These are phyloP conservation scores for Melospiza georgiana DNA, from an alignment of 2,113 vertebrate species.

Conservation along the genomic window DNA sequence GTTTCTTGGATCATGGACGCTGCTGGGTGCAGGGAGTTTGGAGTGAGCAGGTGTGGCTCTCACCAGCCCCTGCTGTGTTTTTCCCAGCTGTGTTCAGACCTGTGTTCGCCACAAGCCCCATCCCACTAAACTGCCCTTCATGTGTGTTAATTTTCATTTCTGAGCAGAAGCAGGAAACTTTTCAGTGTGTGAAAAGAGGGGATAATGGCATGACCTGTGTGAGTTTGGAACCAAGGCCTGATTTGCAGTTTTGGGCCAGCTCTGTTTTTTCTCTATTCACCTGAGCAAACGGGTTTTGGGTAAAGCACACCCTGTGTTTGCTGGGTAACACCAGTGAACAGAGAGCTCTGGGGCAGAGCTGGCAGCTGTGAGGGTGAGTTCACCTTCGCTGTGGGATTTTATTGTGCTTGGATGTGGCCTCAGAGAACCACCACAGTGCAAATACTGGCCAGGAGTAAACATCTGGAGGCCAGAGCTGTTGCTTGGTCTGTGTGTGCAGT, in stretches of 20 bases:
- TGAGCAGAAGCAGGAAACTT: background rate
- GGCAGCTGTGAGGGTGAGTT: background rate
- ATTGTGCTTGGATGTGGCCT: background rate
- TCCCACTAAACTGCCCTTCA: background rate
- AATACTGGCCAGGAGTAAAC: background rate
- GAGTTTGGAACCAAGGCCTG: background rate
- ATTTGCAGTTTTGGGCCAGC: background rate
- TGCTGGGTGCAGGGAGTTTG: fast-evolving
- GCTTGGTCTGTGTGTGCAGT: background rate
- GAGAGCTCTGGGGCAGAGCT: background rate
- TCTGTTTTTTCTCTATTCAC: background rate
- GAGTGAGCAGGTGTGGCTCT: fast-evolving
- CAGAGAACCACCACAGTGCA: conserved; percentile 3
- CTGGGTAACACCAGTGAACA: background rate
- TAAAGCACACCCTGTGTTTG: background rate
- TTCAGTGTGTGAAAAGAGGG: background rate
- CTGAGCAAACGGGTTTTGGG: background rate
- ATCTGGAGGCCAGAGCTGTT: conserved; percentile 39
- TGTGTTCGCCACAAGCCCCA: background rate
- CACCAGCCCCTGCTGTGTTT: fast-evolving
- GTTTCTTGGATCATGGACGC: background rate
- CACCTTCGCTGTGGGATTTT: background rate
- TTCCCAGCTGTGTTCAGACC: background rate
- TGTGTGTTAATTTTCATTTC: background rate
- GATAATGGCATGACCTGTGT: background rate